Evolutionary conservation across 2,113 vertebrate genomes (phyloP).

Genomic region (Cromileptes altivelis): DNA sequence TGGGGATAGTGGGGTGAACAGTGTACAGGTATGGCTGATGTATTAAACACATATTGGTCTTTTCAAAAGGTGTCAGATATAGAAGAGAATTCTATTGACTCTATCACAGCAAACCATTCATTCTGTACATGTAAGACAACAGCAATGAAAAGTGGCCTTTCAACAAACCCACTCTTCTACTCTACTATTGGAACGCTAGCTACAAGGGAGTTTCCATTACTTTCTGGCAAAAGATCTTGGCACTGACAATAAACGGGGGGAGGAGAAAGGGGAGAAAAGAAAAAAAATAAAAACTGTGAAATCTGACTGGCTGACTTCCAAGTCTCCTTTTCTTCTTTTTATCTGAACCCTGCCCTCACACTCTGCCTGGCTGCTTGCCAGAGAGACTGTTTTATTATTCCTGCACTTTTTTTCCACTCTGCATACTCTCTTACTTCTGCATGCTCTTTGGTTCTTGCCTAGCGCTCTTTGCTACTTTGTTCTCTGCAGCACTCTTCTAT

Average conservation of each 20-base stretch:
- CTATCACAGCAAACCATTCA: not conserved
- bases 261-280: conserved; percentile 39
- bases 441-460: conserved; percentile 60
- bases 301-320: conserved; percentile 80
- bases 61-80: conserved; percentile 9
- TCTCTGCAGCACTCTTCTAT: conserved; percentile 36
- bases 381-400: conserved; percentile 77
- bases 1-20: not conserved
- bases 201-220: conserved; percentile 81
- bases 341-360: conserved; percentile 80
- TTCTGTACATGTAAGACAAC: conserved; percentile 23
- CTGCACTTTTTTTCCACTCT: conserved; percentile 50
- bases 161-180: conserved; percentile 49
- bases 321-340: conserved; percentile 79
- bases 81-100: not conserved
- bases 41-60: not conserved
- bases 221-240: conserved; percentile 80
- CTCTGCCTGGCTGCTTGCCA: conserved; percentile 78
- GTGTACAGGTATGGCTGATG: not conserved
- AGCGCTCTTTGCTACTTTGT: conserved; percentile 27
- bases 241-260: conserved; percentile 73
- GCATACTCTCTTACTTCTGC: conserved; percentile 45
- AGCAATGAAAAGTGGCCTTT: conserved; percentile 57
- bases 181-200: conserved; percentile 46
- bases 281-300: conserved; percentile 72